Evolutionary conservation across 2,888 invertebrate species (phyloP).

Genomic region (Schizaphis graminum): DNA sequence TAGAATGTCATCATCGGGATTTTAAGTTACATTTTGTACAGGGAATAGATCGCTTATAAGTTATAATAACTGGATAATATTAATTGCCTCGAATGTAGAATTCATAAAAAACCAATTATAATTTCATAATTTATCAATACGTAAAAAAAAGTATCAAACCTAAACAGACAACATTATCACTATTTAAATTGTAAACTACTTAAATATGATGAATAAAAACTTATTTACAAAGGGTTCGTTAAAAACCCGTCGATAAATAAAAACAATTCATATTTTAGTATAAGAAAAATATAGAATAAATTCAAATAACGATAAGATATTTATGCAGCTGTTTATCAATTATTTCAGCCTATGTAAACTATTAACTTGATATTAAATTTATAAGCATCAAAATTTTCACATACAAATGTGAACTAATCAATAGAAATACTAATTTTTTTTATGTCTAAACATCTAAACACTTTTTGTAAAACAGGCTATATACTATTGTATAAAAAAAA

Average conservation of each 20-base stretch:
- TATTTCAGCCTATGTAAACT: not conserved
- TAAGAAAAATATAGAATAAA: not conserved
- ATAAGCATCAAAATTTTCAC: not conserved
- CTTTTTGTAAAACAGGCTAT: too few relatives aligned
- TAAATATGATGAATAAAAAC: not conserved
- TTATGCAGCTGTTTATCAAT: not conserved
- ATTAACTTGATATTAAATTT: not conserved
- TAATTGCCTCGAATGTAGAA: not conserved
- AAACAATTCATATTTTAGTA: not conserved
- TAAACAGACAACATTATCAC: not conserved
- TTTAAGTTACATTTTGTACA: not conserved
- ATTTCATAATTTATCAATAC: not conserved
- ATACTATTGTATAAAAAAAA: too few relatives aligned
- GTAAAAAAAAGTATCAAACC: not conserved
- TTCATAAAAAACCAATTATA: not conserved
- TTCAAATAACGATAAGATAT: not conserved
- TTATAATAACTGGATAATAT: not conserved
- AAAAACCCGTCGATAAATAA: not conserved
- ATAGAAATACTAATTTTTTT: not conserved
- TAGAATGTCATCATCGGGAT: not conserved
- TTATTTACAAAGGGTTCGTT: not conserved
- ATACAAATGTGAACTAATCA: not conserved
- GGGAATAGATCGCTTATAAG: not conserved
- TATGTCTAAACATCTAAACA: not conserved
- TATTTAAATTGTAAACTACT: not conserved